Percentiles rank a stretch among this genome's conserved stretches.
phyloP scores from a whole-genome alignment of 2,888 invertebrate species.

The Thymelicus sylvestris region DNA sequence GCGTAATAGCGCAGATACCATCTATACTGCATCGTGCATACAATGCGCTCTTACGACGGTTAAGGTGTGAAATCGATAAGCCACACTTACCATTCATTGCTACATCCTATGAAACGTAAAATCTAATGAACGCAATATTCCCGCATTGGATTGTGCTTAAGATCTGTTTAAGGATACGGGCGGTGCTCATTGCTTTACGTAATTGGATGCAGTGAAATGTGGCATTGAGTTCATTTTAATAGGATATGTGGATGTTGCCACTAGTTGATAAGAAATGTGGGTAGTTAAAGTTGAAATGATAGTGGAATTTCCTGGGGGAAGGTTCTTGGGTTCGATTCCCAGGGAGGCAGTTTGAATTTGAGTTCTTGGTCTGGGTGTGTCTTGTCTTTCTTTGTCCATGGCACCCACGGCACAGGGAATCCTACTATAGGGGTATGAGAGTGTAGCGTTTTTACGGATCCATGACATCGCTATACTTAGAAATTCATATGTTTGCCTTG shows the following conservation, averaged over 20 bases:
- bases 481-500: too few relatives aligned
- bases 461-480: too few relatives aligned
- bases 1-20: slow-evolving; percentile 41
- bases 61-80: slow-evolving; percentile 37
- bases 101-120: slow-evolving; percentile 27
- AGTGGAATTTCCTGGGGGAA: too few relatives aligned
- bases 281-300: neutral
- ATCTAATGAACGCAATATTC: slow-evolving; percentile 20
- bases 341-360: too few relatives aligned
- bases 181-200: slow-evolving; percentile 25
- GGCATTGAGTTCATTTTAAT: slow-evolving; percentile 18
- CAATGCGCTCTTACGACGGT: slow-evolving; percentile 35
- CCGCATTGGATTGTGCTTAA: slow-evolving; percentile 18
- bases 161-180: slow-evolving; percentile 14
- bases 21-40: slow-evolving; percentile 39
- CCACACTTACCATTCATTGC: slow-evolving; percentile 35
- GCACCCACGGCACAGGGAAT: too few relatives aligned
- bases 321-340: too few relatives aligned
- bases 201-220: slow-evolving; percentile 41
- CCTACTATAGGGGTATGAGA: too few relatives aligned
- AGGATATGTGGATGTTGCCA: slow-evolving; percentile 15
- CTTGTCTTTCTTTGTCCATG: too few relatives aligned
- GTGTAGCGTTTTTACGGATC: too few relatives aligned
- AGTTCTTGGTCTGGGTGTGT: too few relatives aligned
- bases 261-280: slow-evolving; percentile 1